A percentile compares a stretch with the other conserved stretches of the same genome.
phyloP scores from a whole-genome alignment of 2,797 vertebrate genomes.

The Babyrousa celebensis region DNA sequence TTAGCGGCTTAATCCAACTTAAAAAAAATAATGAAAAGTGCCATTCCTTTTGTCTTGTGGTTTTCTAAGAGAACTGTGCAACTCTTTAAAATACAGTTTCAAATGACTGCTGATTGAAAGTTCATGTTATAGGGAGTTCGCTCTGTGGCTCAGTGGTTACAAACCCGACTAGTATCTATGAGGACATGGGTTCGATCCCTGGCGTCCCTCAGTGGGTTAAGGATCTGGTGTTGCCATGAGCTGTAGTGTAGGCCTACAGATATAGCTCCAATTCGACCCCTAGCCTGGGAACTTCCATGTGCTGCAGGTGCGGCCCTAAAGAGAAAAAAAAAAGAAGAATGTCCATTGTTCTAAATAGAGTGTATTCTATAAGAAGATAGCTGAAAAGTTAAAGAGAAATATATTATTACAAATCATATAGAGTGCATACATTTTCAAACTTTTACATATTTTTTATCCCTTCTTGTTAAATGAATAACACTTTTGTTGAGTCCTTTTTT shows the following conservation, averaged over 20 bases:
- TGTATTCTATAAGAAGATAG: neutral
- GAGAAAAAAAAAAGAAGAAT: too few species aligned
- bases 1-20: neutral
- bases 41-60: conserved; percentile 47
- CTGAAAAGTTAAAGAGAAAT: neutral
- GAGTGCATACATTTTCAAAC: neutral
- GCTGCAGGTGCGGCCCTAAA: too few species aligned
- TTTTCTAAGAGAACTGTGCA: neutral
- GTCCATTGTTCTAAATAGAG: conserved; percentile 21
- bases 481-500: neutral
- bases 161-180: too few species aligned
- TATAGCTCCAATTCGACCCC: too few species aligned
- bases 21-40: conserved; percentile 50
- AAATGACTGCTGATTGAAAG: neutral
- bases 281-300: too few species aligned
- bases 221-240: too few species aligned
- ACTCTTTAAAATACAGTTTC: conserved; percentile 9
- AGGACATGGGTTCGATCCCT: too few species aligned
- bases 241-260: too few species aligned
- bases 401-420: neutral
- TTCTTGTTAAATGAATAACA: neutral
- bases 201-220: too few species aligned
- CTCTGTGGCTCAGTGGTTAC: too few species aligned
- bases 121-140: rapidly evolving
- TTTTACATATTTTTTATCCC: neutral